Conservation (phyloP, 2,113 vertebrate species). For the Proteles cristata region DNA sequence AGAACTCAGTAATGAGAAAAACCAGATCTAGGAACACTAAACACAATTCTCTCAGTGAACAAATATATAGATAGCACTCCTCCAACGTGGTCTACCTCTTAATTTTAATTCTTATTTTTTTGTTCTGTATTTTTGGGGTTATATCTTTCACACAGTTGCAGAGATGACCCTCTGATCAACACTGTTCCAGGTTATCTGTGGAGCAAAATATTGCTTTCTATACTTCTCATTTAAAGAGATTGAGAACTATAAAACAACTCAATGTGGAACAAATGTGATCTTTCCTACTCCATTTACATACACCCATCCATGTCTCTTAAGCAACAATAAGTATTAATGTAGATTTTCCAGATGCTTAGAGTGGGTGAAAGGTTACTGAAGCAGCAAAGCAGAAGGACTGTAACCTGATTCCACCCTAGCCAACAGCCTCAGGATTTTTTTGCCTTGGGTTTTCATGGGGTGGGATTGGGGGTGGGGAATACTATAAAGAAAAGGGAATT, state of each 20-base stretch:
- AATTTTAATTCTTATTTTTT: slow-evolving; percentile 18
- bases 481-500: neutral
- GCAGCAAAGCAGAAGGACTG: neutral
- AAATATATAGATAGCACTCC: neutral
- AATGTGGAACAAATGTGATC: neutral
- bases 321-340: neutral
- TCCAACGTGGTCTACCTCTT: neutral
- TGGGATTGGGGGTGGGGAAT: neutral
- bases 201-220: neutral
- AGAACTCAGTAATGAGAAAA: neutral
- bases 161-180: neutral
- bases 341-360: neutral
- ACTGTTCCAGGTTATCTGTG: neutral
- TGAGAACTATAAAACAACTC: neutral
- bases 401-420: neutral
- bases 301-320: neutral
- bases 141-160: neutral
- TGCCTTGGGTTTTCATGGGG: neutral
- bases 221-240: neutral
- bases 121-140: slow-evolving; percentile 26
- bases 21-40: neutral
- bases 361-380: neutral
- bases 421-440: neutral
- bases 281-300: neutral
- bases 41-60: neutral